Evolutionary conservation across 2,888 invertebrate genomes (phyloP), one percentile per base, ranked within the genome.

Genomic region (Cistogaster globosa): DNA sequence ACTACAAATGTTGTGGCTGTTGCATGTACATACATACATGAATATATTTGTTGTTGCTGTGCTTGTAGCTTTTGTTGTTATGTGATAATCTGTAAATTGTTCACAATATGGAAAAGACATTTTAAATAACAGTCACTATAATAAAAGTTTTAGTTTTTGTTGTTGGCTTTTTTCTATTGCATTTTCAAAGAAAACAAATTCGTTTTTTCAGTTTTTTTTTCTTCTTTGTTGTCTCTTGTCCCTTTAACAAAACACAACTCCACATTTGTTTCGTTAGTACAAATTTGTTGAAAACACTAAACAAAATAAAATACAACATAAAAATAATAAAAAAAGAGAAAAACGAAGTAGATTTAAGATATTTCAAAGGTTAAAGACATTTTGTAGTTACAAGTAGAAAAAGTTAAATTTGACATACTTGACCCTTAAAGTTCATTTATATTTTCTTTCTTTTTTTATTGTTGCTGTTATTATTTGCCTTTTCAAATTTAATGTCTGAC

Each of bases 11-110:
- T 51, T 77, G 67, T 63, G 26, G 65, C 20, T 48, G 65, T 32
- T 55, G 51, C 18, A 18, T 9, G 5, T 48, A n/a, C 16, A 6
- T 16, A 6, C 2, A 14, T 16, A 6, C 2, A 14, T n/a, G 1
- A 16, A n/a, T 48, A 48, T 14, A 6, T 48, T 7, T 18, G 9
- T 20, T 12, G 18, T 18, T 72, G 62, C 16, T 72, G 65, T 9
- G 51, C 22, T n/a, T 69, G 48, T 63, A 55, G 32, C 45, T 69
- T 57, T 80, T 80, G 60, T 86, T 81, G 75, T 84, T 74, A 77
- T 80, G 84, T 85, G 87, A 84, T 87, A 87, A 87, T 87, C 87
- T 85, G 86, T 85, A 78, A 87, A 87, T 86, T 82, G 86, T 85
- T 84, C 82, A 85, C 85, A 85, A 75, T 82, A 79, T 82, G 85